phyloP scores from a whole-genome alignment of 2,113 vertebrate species.

The human (Homo sapiens) region DNA sequence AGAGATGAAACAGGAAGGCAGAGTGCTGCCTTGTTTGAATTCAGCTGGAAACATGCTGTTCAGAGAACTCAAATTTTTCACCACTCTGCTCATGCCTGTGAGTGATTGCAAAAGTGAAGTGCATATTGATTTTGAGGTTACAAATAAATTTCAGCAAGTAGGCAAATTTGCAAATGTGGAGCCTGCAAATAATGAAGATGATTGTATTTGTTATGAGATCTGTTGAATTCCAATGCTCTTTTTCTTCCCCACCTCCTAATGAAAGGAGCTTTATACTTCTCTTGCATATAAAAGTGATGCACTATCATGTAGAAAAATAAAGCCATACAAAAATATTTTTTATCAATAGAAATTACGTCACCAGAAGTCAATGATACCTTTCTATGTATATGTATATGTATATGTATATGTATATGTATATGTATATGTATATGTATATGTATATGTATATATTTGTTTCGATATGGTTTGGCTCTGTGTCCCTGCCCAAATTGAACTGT shows the following conservation, averaged over 20 bases:
- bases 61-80: not conserved
- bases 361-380: not conserved
- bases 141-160: not conserved
- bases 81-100: not conserved
- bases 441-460: no score
- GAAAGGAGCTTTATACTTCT: not conserved
- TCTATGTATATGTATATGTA: not conserved
- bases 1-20: not conserved
- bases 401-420: no score
- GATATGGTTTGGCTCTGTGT: no score
- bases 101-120: not conserved
- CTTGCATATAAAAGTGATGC: not conserved
- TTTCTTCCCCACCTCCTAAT: not conserved
- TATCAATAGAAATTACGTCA: not conserved
- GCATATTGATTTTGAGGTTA: not conserved
- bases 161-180: not conserved
- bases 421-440: no score
- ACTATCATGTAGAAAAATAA: not conserved
- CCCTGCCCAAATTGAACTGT: no score
- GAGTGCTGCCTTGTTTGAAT: not conserved
- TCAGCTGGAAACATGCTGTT: not conserved
- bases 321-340: not conserved
- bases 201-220: not conserved
- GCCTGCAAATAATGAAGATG: not conserved
- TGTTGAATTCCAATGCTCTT: not conserved